phyloP scores from a whole-genome alignment of 2,113 vertebrate species.

The Tragelaphus buxtoni region DNA sequence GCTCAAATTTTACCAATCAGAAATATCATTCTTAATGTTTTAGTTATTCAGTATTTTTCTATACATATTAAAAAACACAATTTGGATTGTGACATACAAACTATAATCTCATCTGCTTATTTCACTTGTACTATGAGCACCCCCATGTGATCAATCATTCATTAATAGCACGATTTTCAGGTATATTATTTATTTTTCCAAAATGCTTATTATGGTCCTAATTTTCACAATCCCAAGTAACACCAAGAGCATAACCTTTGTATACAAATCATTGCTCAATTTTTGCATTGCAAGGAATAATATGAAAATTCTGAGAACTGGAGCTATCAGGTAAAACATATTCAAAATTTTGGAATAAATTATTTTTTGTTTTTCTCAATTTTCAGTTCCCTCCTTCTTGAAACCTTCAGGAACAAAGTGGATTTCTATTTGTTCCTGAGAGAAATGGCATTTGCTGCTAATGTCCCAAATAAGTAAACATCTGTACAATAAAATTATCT shows the following conservation, averaged over 20 bases:
- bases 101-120: not conserved
- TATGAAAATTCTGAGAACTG: not conserved
- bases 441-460: constrained; percentile 13
- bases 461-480: not conserved
- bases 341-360: not conserved
- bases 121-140: not conserved
- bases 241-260: not conserved
- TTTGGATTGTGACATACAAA: not conserved
- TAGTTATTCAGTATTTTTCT: not conserved
- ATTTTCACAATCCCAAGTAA: not conserved
- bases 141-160: not conserved
- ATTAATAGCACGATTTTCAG: not conserved
- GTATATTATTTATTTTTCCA: not conserved
- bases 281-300: not conserved
- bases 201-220: not conserved
- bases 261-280: not conserved
- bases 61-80: not conserved
- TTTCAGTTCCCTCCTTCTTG: not conserved
- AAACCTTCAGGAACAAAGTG: not conserved
- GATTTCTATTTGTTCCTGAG: not conserved
- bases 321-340: not conserved
- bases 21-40: not conserved
- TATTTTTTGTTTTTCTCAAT: not conserved
- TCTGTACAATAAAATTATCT: not conserved
- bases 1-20: not conserved